These are phyloP conservation scores for Aurelia sp. DNA, from an alignment of 30 jellyfish, hydroid and myxozoan genomes.

Conservation along the genomic window DNA sequence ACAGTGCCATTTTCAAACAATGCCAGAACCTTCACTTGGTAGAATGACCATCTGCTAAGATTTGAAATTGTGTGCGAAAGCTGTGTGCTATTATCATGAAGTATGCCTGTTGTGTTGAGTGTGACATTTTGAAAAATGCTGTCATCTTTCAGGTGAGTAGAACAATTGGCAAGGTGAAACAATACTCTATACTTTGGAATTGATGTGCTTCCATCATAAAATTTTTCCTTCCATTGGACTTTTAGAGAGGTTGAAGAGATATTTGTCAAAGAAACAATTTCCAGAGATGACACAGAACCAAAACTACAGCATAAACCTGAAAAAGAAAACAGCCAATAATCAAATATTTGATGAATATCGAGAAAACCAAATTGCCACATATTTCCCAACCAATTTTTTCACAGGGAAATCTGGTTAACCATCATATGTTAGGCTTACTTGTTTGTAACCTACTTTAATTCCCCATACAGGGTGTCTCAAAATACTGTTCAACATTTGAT, in stretches of 20 bases:
- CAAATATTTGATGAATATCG: background rate
- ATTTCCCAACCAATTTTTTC: no score
- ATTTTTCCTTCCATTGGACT: conserved; percentile 27
- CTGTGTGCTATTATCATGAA: background rate
- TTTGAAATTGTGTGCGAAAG: conserved; percentile 7
- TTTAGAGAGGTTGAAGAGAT: conserved; percentile 46
- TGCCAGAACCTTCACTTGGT: conserved; percentile 30
- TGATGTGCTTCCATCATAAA: conserved; percentile 6
- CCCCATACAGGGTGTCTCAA: no score
- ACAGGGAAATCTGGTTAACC: no score
- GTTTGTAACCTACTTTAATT: no score
- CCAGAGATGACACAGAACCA: conserved; percentile 30
- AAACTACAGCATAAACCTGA: conserved; percentile 10
- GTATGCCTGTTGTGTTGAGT: background rate
- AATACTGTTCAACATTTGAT: no score
- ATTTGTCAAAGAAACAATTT: conserved; percentile 5
- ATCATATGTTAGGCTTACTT: no score
- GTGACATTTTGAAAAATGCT: background rate
- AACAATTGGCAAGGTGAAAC: conserved; percentile 9
- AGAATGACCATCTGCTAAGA: conserved; percentile 47
- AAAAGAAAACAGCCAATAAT: background rate
- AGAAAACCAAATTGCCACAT: no score
- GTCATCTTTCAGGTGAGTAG: background rate
- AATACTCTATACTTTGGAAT: conserved; percentile 13
- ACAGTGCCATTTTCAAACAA: conserved; percentile 18